Percentiles rank a stretch among this genome's conserved stretches.
These are phyloP conservation scores for Nematolebias whitei DNA, from an alignment of 2,113 vertebrate genomes.

Conservation along the genomic window DNA sequence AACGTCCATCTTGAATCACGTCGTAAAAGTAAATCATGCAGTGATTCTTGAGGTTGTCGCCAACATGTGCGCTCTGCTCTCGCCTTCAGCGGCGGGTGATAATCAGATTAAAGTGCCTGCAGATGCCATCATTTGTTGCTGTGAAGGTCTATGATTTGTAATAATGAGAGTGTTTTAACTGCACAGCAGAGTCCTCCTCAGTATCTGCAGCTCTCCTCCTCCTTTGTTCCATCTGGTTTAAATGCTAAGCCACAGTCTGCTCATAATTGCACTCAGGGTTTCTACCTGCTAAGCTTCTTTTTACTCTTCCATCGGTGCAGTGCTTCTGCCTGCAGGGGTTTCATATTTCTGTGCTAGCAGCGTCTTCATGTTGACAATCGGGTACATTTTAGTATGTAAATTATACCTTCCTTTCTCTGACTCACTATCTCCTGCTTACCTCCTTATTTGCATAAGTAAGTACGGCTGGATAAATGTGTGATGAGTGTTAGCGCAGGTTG, in stretches of 20 bases:
- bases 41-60: too few species aligned
- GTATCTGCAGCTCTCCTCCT: neutral
- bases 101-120: slow-evolving; percentile 8
- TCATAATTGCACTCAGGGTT: slow-evolving; percentile 48
- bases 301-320: slow-evolving; percentile 7
- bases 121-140: neutral
- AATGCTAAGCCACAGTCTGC: slow-evolving; percentile 23
- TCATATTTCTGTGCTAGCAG: slow-evolving; percentile 25
- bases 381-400: slow-evolving; percentile 55
- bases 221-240: slow-evolving; percentile 32
- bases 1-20: too few species aligned
- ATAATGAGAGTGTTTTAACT: slow-evolving; percentile 20
- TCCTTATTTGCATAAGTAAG: slow-evolving; percentile 52
- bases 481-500: slow-evolving; percentile 37
- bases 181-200: slow-evolving; percentile 6
- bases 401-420: slow-evolving; percentile 1
- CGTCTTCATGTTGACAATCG: slow-evolving; percentile 19
- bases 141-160: neutral
- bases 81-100: too few species aligned
- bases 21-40: too few species aligned
- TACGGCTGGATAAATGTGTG: slow-evolving; percentile 22
- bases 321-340: slow-evolving; percentile 30
- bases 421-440: slow-evolving; percentile 13
- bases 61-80: too few species aligned
- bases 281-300: slow-evolving; percentile 31